Conservation (phyloP, 1,140 invertebrate species). For the Rhopalosiphum padi region DNA sequence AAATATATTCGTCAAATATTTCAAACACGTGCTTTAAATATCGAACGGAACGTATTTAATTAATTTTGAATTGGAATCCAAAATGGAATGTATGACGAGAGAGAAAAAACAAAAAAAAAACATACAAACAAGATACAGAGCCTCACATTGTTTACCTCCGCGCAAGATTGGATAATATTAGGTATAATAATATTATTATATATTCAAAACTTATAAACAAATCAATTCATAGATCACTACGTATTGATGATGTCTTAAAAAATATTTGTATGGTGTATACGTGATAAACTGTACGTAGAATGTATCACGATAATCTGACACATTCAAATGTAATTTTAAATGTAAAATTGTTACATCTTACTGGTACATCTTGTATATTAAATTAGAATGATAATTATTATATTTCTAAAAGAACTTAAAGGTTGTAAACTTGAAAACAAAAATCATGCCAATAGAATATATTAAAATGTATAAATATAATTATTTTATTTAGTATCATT, state of each 20-base stretch:
- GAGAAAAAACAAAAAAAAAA: not conserved
- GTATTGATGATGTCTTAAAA: not conserved
- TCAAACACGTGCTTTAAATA: slow-evolving; percentile 57
- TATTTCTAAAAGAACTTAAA: not conserved
- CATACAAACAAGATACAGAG: not conserved
- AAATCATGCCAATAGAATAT: not conserved
- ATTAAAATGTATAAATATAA: not conserved
- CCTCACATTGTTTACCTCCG: not conserved
- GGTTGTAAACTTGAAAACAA: not conserved
- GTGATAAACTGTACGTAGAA: not conserved
- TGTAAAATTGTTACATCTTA: not conserved
- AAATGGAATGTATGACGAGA: slow-evolving; percentile 34
- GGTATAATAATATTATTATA: not conserved
- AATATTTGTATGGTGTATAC: not conserved
- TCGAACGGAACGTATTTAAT: slow-evolving; percentile 28
- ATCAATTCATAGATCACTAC: no score
- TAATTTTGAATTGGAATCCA: slow-evolving; percentile 29
- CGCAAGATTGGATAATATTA: not conserved
- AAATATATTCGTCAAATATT: slow-evolving; percentile 52
- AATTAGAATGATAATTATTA: not conserved
- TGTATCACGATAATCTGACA: not conserved
- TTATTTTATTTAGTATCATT: not conserved
- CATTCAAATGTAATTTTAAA: not conserved
- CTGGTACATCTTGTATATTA: not conserved
- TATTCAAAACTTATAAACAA: no score